phyloP scores from a whole-genome alignment of 2,113 vertebrate genomes.

The Rhea pennata region DNA sequence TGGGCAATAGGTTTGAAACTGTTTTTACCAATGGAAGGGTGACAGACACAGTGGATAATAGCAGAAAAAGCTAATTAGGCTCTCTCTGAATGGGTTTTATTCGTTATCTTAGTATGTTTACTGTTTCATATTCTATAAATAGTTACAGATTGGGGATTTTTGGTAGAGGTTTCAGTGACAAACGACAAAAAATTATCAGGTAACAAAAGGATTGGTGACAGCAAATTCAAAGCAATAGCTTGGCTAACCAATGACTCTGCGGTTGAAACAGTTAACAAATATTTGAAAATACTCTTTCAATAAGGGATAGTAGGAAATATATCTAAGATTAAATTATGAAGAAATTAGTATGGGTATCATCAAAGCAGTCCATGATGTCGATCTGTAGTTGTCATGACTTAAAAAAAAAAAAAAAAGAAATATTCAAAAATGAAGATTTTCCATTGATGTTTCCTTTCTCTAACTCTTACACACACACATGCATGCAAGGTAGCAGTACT shows the following conservation, averaged over 20 bases:
- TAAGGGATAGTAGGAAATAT: not conserved
- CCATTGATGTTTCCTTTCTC: not conserved
- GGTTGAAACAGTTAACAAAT: not conserved
- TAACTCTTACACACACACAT: fast-evolving
- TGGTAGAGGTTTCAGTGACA: not conserved
- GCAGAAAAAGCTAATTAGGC: not conserved
- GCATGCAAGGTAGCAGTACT: not conserved
- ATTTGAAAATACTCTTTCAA: not conserved
- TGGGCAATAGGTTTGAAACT: not conserved
- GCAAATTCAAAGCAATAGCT: not conserved
- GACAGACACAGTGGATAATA: not conserved
- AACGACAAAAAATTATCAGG: not conserved
- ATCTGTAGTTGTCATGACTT: not conserved
- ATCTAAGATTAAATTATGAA: not conserved
- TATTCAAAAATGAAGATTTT: not conserved
- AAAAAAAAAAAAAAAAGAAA: not conserved
- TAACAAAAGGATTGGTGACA: not conserved
- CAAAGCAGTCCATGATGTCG: not conserved
- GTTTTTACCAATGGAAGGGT: not conserved
- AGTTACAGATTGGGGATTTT: too few relatives aligned
- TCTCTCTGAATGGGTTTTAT: not conserved
- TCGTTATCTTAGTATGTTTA: not conserved
- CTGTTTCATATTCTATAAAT: not conserved
- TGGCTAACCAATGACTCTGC: not conserved
- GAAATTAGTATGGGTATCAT: not conserved